Conservation (phyloP, 1,140 invertebrate species). For the Drosophila mojavensis region DNA sequence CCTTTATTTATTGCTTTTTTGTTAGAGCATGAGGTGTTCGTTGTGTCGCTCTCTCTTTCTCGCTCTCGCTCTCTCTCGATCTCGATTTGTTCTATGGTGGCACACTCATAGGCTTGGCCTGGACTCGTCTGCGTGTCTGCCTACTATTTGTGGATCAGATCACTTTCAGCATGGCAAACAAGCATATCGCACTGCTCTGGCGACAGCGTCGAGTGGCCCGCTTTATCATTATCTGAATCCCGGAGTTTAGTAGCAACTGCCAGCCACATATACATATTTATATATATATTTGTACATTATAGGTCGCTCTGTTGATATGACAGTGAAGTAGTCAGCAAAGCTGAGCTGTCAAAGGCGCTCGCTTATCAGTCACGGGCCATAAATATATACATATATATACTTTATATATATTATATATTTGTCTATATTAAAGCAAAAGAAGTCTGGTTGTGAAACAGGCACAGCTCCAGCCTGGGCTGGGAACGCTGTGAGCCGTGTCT, state of each 20-base stretch:
- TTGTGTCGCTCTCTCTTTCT: background rate
- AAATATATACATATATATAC: conserved; percentile 20
- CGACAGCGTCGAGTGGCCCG: conserved; percentile 30
- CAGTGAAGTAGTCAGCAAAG: conserved; percentile 19
- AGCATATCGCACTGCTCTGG: conserved; percentile 37
- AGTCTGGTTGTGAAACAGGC: conserved; percentile 31
- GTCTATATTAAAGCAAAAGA: conserved; percentile 12
- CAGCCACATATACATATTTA: conserved; percentile 1
- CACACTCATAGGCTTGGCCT: conserved; percentile 17
- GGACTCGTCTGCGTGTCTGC: no score
- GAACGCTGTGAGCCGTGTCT: conserved; percentile 5
- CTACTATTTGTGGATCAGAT: conserved; percentile 66
- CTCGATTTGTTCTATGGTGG: background rate
- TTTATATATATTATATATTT: background rate
- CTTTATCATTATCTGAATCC: conserved; percentile 57
- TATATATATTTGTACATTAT: conserved; percentile 39
- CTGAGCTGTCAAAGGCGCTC: conserved; percentile 64
- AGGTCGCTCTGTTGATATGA: conserved; percentile 58
- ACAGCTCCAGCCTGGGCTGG: conserved; percentile 6
- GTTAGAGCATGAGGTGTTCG: conserved; percentile 2
- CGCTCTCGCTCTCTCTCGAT: background rate
- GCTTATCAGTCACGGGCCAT: conserved; percentile 47
- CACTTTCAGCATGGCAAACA: conserved; percentile 68
- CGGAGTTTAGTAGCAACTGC: conserved; percentile 32
- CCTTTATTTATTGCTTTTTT: background rate